A percentile compares a stretch with the other conserved stretches of the same genome.
Evolutionary conservation across 23 tunicate genomes (phyloP).

Genomic region (Pegea sp.): DNA sequence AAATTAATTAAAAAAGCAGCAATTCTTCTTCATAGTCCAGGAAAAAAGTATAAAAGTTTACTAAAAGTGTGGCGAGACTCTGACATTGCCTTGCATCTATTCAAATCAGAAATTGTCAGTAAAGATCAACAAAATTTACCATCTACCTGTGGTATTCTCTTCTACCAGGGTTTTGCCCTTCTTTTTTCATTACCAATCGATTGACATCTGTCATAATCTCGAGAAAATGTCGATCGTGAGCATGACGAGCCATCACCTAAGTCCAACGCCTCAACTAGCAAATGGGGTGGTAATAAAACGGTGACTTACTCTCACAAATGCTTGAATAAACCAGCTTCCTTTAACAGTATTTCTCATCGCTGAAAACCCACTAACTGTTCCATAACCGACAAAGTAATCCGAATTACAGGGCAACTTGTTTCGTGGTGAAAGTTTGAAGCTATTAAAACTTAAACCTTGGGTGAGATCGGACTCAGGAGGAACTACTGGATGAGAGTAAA

Average conservation of each 20-base stretch:
- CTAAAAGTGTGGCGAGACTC: conserved; percentile 58
- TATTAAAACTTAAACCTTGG: not conserved
- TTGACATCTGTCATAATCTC: conserved; percentile 85
- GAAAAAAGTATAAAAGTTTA: conserved; percentile 82
- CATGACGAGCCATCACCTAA: conserved; percentile 63
- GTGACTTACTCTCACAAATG: conserved; percentile 35
- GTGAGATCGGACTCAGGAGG: conserved; percentile 9
- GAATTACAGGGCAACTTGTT: conserved; percentile 52
- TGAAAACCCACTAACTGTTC: conserved; percentile 75
- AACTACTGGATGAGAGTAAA: not conserved
- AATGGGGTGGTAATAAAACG: not conserved
- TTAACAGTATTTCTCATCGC: conserved; percentile 78
- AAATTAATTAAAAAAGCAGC: too few relatives aligned
- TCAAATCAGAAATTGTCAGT: not conserved
- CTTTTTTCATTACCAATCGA: conserved; percentile 36
- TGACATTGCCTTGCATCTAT: conserved; percentile 91
- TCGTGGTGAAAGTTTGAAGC: not conserved
- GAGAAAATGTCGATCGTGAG: conserved; percentile 43
- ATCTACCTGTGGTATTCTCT: conserved; percentile 43
- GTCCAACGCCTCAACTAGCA: too few relatives aligned
- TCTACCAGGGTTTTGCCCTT: conserved; percentile 41
- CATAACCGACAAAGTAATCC: conserved; percentile 54
- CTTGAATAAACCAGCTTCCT: conserved; percentile 95
- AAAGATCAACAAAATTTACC: not conserved
- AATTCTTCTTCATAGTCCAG: conserved; percentile 22